phyloP scores from a whole-genome alignment of 2,113 vertebrate species.

The Raphicerus campestris region DNA sequence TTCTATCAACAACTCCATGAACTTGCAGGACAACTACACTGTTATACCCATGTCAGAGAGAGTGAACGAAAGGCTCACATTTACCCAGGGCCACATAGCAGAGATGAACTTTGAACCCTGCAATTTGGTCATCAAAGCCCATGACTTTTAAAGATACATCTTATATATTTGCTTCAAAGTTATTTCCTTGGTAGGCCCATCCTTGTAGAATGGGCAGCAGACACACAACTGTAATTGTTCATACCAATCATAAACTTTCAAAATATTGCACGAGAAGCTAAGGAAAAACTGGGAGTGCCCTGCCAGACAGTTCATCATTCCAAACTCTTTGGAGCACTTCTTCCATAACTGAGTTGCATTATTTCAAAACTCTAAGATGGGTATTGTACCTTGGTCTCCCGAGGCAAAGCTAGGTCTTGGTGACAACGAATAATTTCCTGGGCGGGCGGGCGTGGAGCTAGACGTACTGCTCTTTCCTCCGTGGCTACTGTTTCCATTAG shows the following conservation, averaged over 20 bases:
- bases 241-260: neutral
- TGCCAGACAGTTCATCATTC: neutral
- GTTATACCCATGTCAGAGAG: neutral
- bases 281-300: neutral
- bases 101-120: neutral
- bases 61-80: neutral
- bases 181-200: neutral
- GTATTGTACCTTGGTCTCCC: constrained; percentile 84
- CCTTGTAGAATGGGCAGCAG: neutral
- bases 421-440: constrained; percentile 80
- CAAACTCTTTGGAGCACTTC: neutral
- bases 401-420: constrained; percentile 84
- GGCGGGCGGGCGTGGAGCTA: constrained; percentile 84
- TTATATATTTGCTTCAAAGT: neutral
- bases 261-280: neutral
- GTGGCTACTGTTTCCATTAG: constrained; percentile 80
- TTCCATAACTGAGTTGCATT: neutral
- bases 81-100: neutral
- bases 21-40: neutral
- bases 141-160: neutral
- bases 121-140: neutral
- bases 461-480: constrained; percentile 82
- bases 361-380: neutral
- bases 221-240: neutral
- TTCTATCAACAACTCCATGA: neutral